Evolutionary conservation across 2,888 invertebrate species (phyloP).

Genomic region (Cephalotes varians): DNA sequence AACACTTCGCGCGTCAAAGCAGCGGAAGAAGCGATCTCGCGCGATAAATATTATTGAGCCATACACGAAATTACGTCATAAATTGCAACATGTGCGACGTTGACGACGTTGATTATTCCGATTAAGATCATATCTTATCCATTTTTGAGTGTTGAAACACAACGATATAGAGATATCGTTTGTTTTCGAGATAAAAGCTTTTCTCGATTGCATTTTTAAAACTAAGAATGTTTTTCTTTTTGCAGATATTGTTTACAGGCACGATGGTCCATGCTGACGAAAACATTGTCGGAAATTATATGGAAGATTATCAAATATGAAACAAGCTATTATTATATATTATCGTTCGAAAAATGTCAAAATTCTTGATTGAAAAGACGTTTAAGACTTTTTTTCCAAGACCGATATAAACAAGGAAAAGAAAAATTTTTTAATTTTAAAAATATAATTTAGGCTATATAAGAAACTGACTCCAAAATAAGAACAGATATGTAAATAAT

Average conservation of each 20-base stretch:
- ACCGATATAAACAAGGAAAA: not conserved
- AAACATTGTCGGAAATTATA: conserved; percentile 5
- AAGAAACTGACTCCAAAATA: not conserved
- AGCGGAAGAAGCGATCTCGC: not conserved
- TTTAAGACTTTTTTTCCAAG: no score
- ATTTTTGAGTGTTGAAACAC: not conserved
- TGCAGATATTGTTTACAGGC: conserved; percentile 44
- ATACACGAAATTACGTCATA: not conserved
- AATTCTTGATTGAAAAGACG: not conserved
- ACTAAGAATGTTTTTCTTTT: not conserved
- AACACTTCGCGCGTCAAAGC: not conserved
- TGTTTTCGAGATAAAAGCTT: not conserved
- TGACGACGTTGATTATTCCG: not conserved
- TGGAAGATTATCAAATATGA: not conserved
- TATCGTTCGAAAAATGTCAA: not conserved
- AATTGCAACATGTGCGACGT: not conserved
- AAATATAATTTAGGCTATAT: not conserved
- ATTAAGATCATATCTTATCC: conserved; percentile 15
- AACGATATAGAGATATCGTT: not conserved
- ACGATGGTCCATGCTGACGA: conserved; percentile 60
- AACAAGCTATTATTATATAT: not conserved
- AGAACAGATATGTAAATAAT: not conserved
- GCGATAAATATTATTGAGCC: conserved; percentile 2
- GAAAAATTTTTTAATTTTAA: not conserved
- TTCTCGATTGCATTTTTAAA: not conserved